Evolutionary conservation across 2,888 invertebrate species (phyloP).

Genomic region (Ennomos quercinarius): DNA sequence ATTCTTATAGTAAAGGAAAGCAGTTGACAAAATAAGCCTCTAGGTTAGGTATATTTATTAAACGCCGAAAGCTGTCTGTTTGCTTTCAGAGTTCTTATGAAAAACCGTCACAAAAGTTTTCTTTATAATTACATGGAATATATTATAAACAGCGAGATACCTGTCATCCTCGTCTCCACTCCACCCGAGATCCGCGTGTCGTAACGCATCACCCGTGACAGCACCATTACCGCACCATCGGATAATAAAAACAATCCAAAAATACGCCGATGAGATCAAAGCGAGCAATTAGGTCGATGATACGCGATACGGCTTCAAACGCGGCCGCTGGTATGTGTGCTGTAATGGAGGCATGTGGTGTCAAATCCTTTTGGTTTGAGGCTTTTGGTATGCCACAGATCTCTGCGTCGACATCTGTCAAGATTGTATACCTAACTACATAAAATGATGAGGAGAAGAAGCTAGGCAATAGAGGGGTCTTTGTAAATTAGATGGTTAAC

Average conservation of each 20-base stretch:
- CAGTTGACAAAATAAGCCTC: too few species aligned
- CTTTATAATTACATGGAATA: background rate
- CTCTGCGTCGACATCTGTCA: too few species aligned
- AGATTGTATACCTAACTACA: too few species aligned
- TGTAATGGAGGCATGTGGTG: conserved; percentile 36
- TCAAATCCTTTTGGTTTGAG: conserved; percentile 44
- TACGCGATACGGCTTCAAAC: conserved; percentile 57
- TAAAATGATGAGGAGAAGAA: too few species aligned
- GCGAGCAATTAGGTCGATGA: conserved; percentile 72
- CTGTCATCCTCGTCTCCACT: conserved; percentile 1
- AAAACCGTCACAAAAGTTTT: too few species aligned
- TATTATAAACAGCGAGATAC: background rate
- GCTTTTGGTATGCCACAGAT: background rate
- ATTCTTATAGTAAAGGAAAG: too few species aligned
- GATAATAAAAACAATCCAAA: conserved; percentile 52
- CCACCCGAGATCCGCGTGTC: conserved; percentile 10
- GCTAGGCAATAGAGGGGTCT: too few species aligned
- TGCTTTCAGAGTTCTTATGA: too few species aligned
- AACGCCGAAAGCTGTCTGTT: too few species aligned
- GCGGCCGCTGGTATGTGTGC: conserved; percentile 10
- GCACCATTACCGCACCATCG: conserved; percentile 29
- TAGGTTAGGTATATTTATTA: too few species aligned
- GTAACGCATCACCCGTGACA: conserved; percentile 28
- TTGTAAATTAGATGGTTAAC: too few species aligned
- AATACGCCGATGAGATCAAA: conserved; percentile 69